These are phyloP conservation scores for Mallotus villosus DNA, from an alignment of 2,797 vertebrate species.

Conservation along the genomic window DNA sequence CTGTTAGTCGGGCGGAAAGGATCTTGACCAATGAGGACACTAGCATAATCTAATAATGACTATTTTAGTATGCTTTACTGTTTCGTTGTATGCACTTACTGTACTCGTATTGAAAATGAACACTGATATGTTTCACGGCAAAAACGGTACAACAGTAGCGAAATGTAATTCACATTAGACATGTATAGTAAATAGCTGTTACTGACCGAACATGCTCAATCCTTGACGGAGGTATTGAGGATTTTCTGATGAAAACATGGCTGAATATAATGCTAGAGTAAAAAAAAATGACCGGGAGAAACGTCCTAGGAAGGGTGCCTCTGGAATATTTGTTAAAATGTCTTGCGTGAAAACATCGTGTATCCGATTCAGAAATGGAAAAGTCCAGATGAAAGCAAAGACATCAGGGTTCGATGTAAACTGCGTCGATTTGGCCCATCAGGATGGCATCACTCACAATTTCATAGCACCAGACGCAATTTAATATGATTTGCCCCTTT, in stretches of 20 bases:
- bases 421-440: constrained; percentile 56
- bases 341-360: constrained; percentile 45
- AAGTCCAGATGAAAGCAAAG: too few relatives aligned
- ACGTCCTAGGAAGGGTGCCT: constrained; percentile 45
- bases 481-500: constrained; percentile 6
- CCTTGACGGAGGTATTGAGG: constrained; percentile 81
- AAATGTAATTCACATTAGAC: neutral
- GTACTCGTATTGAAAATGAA: neutral
- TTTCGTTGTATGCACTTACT: neutral
- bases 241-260: constrained; percentile 83
- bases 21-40: too few relatives aligned
- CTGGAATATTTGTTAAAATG: constrained; percentile 46
- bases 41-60: too few relatives aligned
- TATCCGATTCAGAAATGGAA: constrained; percentile 42
- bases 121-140: neutral
- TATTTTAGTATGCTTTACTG: too few relatives aligned
- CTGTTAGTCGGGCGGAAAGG: too few relatives aligned
- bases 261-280: constrained; percentile 48
- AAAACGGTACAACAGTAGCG: neutral
- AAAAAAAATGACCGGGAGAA: constrained; percentile 43
- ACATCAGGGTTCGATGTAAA: too few relatives aligned
- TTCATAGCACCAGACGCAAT: constrained; percentile 40
- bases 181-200: constrained; percentile 23
- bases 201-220: constrained; percentile 86
- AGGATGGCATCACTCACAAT: constrained; percentile 53